Evolutionary conservation across 2,113 vertebrate genomes (phyloP).

Genomic region (Esox niger): DNA sequence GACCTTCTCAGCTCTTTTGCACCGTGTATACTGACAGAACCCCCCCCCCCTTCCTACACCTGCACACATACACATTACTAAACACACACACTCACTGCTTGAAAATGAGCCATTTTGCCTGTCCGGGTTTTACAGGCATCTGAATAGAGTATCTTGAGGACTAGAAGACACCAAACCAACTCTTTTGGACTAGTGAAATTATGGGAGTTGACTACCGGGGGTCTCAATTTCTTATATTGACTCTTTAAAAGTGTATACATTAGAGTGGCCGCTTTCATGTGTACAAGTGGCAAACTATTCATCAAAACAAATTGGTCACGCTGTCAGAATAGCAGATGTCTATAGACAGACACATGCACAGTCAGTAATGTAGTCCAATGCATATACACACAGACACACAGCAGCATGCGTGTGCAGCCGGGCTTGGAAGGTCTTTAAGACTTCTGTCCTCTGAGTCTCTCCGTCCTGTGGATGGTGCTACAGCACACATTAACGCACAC

Average conservation of each 20-base stretch:
- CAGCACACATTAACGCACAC: slow-evolving; percentile 18
- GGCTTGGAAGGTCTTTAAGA: slow-evolving; percentile 74
- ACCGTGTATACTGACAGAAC: slow-evolving; percentile 33
- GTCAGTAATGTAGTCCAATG: slow-evolving; percentile 17
- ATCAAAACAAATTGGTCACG: neutral
- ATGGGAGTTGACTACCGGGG: neutral
- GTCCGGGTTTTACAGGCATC: neutral
- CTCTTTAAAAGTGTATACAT: slow-evolving; percentile 7
- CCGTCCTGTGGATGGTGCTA: slow-evolving; percentile 73
- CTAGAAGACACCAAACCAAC: neutral
- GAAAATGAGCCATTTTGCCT: neutral
- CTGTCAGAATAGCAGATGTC: neutral
- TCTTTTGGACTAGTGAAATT: too few species aligned
- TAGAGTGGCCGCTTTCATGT: slow-evolving; percentile 27
- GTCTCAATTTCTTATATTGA: neutral
- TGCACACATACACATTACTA: neutral
- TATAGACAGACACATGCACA: neutral
- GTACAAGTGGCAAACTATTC: neutral
- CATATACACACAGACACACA: slow-evolving; percentile 3
- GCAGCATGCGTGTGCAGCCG: slow-evolving; percentile 69
- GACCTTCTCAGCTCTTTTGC: slow-evolving; percentile 79
- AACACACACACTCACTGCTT: neutral
- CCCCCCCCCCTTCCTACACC: neutral
- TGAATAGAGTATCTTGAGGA: too few species aligned
- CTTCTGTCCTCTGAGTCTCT: slow-evolving; percentile 73